Base-by-base conservation (phyloP, 2,888 invertebrate species). In the Eutolmus rufibarbis region DNA sequence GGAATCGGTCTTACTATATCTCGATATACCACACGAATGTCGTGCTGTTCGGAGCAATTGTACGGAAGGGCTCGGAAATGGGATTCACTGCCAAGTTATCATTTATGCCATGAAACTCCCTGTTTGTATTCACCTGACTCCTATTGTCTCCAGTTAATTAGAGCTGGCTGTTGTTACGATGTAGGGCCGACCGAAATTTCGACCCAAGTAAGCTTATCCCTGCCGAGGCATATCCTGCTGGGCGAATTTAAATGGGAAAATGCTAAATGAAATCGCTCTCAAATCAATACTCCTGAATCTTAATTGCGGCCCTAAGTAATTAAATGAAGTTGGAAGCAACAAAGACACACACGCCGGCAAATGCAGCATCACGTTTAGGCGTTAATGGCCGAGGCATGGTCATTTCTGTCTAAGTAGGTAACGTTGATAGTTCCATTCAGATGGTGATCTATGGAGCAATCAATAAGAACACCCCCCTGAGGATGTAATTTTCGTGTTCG, bases 231-330 rank as follows among this genome's bases (percentile, higher is more conserved):
- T 34, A 74, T 34, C 37, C 76, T 76, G 19, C 34, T 76, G 34
- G 7, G 19, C 19, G 34, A 37, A 76, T 37, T 76, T 76, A 76
- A 76, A 76, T 76, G 76, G 19, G 76, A 76, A 76, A 76, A 37
- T 76, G 16, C 37, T 76, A 76, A 76, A 76, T 76, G 76, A 76
- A 37, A 76, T 76, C 37, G 37, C 34, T 37, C 16, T 76, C 19
- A 31, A 76, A 76, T 76, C 76, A 76, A 76, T 76, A 76, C 76
- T n/a, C 34, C 37, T 76, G 76, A 76, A 76, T 76, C 34, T 76
- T 76, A 76, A 76, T 76, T 76, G 76, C 8, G 76, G 37, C 28
- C 76, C 28, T 76, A 76, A 76, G 76, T 76, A 76, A 76, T 76
- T 76, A 76, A 76, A 76, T 76, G 76, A 74, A 12, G 19, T 66